Conservation (phyloP, 35 echinoderm and acorn worm species). For the Ophioderma brevispina region DNA sequence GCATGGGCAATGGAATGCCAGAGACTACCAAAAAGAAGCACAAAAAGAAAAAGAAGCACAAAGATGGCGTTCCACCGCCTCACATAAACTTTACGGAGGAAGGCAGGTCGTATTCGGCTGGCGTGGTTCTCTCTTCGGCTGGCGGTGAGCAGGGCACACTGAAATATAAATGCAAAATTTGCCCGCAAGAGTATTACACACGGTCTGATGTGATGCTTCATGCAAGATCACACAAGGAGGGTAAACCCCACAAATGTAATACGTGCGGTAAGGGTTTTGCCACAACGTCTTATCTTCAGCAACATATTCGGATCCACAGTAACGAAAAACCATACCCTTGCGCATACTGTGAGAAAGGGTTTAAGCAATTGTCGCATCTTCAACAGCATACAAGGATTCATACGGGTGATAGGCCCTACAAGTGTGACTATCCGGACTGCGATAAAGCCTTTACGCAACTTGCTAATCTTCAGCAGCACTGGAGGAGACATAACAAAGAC, state of each 20-base stretch:
- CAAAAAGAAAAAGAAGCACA: background rate
- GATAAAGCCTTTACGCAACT: constrained; percentile 97
- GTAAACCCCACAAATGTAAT: constrained; percentile 90
- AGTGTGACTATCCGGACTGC: constrained; percentile 77
- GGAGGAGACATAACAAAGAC: constrained; percentile 95
- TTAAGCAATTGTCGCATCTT: constrained; percentile 94
- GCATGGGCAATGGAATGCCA: background rate
- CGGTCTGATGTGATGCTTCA: constrained; percentile 89
- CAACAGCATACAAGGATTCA: constrained; percentile 97
- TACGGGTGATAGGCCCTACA: constrained; percentile 88
- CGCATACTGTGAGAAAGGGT: constrained; percentile 83
- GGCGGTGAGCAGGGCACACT: constrained; percentile 17
- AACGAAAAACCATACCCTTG: constrained; percentile 95
- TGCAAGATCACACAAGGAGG: constrained; percentile 83
- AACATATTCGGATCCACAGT: constrained; percentile 92
- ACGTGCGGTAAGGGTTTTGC: constrained; percentile 89
- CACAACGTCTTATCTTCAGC: constrained; percentile 83
- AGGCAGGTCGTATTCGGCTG: background rate
- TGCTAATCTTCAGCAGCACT: constrained; percentile 95
- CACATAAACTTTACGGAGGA: background rate
- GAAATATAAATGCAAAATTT: constrained; percentile 95
- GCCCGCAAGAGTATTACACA: constrained; percentile 81
- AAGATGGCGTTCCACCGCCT: background rate
- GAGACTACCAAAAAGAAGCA: background rate
- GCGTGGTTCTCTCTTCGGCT: background rate